Evolutionary conservation across 2,888 invertebrate genomes (phyloP).

Genomic region (Aradus depressus): DNA sequence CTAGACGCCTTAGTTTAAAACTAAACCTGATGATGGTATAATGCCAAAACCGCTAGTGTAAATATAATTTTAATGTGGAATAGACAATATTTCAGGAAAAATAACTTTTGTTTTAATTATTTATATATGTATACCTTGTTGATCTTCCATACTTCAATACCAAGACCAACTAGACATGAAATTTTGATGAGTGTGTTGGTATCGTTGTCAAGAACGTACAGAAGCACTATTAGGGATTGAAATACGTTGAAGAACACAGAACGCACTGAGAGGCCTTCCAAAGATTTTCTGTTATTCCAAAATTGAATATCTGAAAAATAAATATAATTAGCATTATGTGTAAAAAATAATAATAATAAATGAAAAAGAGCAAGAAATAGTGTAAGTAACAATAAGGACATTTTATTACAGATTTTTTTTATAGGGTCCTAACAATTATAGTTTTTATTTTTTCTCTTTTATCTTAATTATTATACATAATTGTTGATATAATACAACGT

Average conservation of each 20-base stretch:
- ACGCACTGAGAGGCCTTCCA: slow-evolving; percentile 94
- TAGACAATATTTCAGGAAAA: neutral
- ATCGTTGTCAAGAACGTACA: slow-evolving; percentile 97
- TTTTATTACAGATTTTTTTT: neutral
- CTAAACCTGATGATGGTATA: too few species aligned
- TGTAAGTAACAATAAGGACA: neutral
- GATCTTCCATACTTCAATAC: slow-evolving; percentile 98
- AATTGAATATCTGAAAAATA: slow-evolving; percentile 79
- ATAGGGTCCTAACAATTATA: neutral
- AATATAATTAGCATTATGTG: slow-evolving; percentile 19
- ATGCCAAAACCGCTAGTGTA: too few species aligned
- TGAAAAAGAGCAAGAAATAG: neutral
- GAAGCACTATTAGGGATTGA: slow-evolving; percentile 84
- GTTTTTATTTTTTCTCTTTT: neutral
- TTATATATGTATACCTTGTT: slow-evolving; percentile 54
- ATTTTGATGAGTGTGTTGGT: slow-evolving; percentile 92
- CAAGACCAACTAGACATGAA: slow-evolving; percentile 85
- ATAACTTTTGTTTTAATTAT: neutral
- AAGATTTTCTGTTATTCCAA: slow-evolving; percentile 93
- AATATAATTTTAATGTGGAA: too few species aligned
- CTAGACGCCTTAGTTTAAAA: neutral
- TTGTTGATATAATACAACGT: too few species aligned
- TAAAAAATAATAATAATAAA: too few species aligned
- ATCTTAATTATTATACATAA: neutral
- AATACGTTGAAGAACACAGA: slow-evolving; percentile 98